These are phyloP conservation scores for Odontesthes bonariensis DNA, from an alignment of 2,113 vertebrate genomes.

Conservation along the genomic window DNA sequence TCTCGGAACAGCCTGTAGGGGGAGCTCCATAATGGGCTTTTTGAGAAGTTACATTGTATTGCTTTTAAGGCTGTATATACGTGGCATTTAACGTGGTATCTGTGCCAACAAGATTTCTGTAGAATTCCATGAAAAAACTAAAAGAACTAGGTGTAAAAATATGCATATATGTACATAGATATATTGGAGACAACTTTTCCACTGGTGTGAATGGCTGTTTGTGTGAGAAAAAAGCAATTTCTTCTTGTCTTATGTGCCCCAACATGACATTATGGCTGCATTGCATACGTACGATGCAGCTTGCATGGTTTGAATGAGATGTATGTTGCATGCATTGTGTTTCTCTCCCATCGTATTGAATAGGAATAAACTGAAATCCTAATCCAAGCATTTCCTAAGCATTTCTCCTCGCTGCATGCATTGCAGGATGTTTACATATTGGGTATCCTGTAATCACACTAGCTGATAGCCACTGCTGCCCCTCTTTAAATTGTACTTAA, in stretches of 20 bases:
- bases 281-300: not conserved
- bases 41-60: no score
- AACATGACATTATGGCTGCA: not conserved
- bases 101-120: no score
- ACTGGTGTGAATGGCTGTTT: slow-evolving; percentile 6
- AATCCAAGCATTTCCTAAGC: slow-evolving; percentile 36
- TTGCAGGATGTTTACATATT: slow-evolving; percentile 28
- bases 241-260: not conserved
- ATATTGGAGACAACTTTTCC: not conserved
- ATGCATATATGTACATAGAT: no score
- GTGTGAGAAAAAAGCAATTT: not conserved
- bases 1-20: no score
- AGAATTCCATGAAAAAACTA: no score
- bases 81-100: no score
- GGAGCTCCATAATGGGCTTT: no score
- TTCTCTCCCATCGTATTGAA: slow-evolving; percentile 34
- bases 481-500: slow-evolving; percentile 77
- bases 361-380: slow-evolving; percentile 3
- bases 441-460: slow-evolving; percentile 73
- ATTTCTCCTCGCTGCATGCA: slow-evolving; percentile 28
- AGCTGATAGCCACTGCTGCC: slow-evolving; percentile 63
- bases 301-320: slow-evolving; percentile 33
- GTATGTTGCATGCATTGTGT: slow-evolving; percentile 16
- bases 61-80: no score
- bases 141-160: no score